Base-by-base conservation (phyloP, 1,140 invertebrate genomes). In the Drosophila kurseongensis region DNA sequence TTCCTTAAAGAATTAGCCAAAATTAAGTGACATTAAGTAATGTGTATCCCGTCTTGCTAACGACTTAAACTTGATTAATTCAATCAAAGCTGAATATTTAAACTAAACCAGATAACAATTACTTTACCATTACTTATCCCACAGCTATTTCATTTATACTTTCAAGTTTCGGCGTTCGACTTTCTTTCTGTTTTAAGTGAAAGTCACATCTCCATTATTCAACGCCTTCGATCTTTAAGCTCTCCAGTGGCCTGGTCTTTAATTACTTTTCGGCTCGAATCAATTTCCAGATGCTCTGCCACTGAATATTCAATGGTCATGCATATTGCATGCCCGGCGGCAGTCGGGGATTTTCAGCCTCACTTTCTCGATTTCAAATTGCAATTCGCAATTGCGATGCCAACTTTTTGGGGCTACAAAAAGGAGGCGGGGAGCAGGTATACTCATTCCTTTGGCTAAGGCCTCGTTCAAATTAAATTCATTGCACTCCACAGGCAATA, bases 221-320 rank as follows among this genome's bases (percentile, higher is more conserved):
- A 72, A 9, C 32, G 35, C 23, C 9, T 72, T 72, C 68, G 68
- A 72, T 72, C 52, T 71, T 71, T 50, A 57, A 61, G 69, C 55
- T 60, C 69, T 73, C 67, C 67, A 72, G 67, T 73, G 67, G 69
- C 35, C 29, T 73, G 44, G 68, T 42, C 68, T 72, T 72, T 72
- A 72, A 72, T 72, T 72, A 72, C 68, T 72, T 72, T 71, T 71
- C 52, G 52, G n/a, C 68, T 71, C 65, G 52, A 72, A 72, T 72
- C 68, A 72, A 58, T 72, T 72, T 58, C 29, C 66, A 72, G 68
- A 72, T 72, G 65, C 68, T 41, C 18, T 48, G 51, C 66, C 51
- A 72, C 71, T 72, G 68, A 72, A 72, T 75, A 75, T 75, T 65
- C 59, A 75, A 75, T 56, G 32, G 59, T 23, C 32, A 45, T 75